Evolutionary conservation across 2,797 vertebrate species (phyloP).

Genomic region (Sebastes steindachneri): DNA sequence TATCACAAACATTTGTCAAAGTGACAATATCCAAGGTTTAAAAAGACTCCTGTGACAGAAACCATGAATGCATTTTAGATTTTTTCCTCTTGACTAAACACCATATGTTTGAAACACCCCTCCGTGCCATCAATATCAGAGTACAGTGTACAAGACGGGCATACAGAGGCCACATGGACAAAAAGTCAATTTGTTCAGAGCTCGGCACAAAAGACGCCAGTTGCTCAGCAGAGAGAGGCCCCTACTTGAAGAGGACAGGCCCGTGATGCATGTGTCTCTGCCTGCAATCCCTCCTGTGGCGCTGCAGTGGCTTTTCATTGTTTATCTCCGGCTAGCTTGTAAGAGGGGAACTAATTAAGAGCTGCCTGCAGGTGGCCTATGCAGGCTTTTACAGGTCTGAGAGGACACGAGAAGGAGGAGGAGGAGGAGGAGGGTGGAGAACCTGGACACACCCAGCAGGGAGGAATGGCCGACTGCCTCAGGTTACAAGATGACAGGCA

Average conservation of each 20-base stretch:
- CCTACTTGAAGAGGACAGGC: constrained; percentile 60
- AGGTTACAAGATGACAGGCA: constrained; percentile 48
- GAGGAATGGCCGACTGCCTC: constrained; percentile 32
- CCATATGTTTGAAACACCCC: constrained; percentile 31
- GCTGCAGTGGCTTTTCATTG: constrained; percentile 65
- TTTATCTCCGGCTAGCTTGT: constrained; percentile 69
- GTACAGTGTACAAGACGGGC: constrained; percentile 63
- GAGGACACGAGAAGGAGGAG: constrained; percentile 28
- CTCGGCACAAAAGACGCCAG: constrained; percentile 66
- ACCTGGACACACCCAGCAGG: constrained; percentile 41
- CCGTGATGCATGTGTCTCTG: constrained; percentile 73
- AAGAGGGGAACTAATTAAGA: constrained; percentile 77
- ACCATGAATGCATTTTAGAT: constrained; percentile 11
- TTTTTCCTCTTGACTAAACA: constrained; percentile 20
- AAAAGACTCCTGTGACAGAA: constrained; percentile 18
- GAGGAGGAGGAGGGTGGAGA: background rate
- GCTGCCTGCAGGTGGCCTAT: constrained; percentile 72
- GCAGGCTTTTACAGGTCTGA: constrained; percentile 72
- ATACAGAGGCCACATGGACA: constrained; percentile 61
- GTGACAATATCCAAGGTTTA: constrained; percentile 18
- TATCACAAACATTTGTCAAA: constrained; percentile 27
- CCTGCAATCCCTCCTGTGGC: constrained; percentile 65
- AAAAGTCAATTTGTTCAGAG: constrained; percentile 79
- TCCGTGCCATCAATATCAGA: constrained; percentile 39
- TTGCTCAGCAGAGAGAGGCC: constrained; percentile 67